These are phyloP conservation scores for Eutolmus rufibarbis DNA, from an alignment of 2,888 invertebrate species.

Conservation along the genomic window DNA sequence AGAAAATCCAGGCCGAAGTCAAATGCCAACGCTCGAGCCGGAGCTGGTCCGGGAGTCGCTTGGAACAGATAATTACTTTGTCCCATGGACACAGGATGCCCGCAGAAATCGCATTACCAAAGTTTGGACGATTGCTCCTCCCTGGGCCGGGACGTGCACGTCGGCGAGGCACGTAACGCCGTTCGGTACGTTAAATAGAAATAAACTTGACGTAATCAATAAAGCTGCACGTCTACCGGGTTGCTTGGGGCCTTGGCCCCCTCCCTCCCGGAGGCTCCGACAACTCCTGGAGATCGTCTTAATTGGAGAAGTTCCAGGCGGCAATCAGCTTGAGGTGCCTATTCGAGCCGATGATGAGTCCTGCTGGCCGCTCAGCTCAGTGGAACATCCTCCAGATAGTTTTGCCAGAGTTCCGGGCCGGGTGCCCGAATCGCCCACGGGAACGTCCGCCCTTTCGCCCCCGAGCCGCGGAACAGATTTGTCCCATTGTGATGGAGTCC, in stretches of 20 bases:
- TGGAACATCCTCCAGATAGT: background rate
- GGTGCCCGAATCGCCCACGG: background rate
- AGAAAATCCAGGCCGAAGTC: background rate
- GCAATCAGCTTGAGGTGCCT: background rate
- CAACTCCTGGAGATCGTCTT: background rate
- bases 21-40: background rate
- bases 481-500: background rate
- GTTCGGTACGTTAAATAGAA: constrained; percentile 47
- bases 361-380: background rate
- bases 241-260: background rate
- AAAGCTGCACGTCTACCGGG: constrained; percentile 30
- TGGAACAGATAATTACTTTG: constrained; percentile 44
- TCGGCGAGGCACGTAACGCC: constrained; percentile 38
- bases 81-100: constrained; percentile 6
- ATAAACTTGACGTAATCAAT: constrained; percentile 47
- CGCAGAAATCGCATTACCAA: constrained; percentile 26
- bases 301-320: background rate
- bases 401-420: background rate
- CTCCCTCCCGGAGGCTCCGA: background rate
- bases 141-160: constrained; percentile 39
- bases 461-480: background rate
- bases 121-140: constrained; percentile 29
- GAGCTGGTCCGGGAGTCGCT: background rate
- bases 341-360: background rate
- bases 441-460: background rate